phyloP scores from a whole-genome alignment of 1,140 invertebrate genomes.

The Neodiprion fabricii region DNA sequence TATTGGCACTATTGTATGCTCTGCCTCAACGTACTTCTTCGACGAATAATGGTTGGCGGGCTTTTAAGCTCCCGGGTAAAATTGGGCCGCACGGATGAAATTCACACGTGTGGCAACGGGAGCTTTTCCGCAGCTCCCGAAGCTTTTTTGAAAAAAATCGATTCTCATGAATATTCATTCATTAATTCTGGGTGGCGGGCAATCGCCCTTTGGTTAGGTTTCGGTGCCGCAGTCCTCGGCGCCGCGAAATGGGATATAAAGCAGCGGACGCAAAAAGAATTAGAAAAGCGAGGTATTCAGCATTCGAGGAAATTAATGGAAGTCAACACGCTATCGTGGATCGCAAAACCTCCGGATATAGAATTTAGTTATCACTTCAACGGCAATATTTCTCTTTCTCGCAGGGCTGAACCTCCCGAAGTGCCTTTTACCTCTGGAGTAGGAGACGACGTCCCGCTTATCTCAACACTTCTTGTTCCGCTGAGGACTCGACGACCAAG shows the following conservation, averaged over 20 bases:
- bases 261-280: neutral
- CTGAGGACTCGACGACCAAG: neutral
- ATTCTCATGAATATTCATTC: neutral
- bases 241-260: neutral
- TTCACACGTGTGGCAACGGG: neutral
- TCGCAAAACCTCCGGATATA: neutral
- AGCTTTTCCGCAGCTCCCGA: no score
- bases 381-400: neutral
- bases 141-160: neutral
- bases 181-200: no score
- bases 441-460: neutral
- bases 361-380: neutral
- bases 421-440: neutral
- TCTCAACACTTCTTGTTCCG: constrained; percentile 2
- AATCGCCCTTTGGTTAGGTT: no score
- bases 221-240: neutral
- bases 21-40: neutral
- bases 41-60: neutral
- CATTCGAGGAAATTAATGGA: neutral
- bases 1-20: neutral
- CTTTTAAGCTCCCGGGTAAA: neutral
- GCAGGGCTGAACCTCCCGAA: neutral
- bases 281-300: neutral
- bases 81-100: neutral
- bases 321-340: neutral